These are phyloP conservation scores for Danio jaintianensis DNA, from an alignment of 2,797 vertebrate species.

Conservation along the genomic window DNA sequence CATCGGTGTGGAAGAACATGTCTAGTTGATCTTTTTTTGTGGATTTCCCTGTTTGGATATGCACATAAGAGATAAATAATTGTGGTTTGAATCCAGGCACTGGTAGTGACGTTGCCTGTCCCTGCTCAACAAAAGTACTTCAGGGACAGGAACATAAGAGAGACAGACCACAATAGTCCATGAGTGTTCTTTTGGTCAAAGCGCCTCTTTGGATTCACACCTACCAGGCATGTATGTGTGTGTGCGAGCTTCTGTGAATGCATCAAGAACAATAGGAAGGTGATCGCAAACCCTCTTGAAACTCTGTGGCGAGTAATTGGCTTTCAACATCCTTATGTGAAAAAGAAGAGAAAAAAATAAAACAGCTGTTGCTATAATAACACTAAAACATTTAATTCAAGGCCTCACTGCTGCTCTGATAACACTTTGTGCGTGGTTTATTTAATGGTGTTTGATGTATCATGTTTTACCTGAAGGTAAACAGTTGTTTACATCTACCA, in stretches of 20 bases:
- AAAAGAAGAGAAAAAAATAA: constrained; percentile 23
- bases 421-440: not conserved
- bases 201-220: constrained; percentile 48
- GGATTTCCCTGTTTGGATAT: not conserved
- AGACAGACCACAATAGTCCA: constrained; percentile 37
- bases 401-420: not conserved
- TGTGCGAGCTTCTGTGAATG: constrained; percentile 38
- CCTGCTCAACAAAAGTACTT: constrained; percentile 39
- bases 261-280: constrained; percentile 48
- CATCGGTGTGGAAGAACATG: constrained; percentile 24
- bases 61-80: constrained; percentile 17
- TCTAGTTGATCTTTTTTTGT: constrained; percentile 19
- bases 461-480: not conserved
- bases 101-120: constrained; percentile 32
- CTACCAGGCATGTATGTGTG: constrained; percentile 30
- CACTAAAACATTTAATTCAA: constrained; percentile 33
- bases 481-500: constrained; percentile 18
- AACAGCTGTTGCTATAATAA: constrained; percentile 23
- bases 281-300: constrained; percentile 48
- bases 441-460: constrained; percentile 12
- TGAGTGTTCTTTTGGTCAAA: constrained; percentile 49
- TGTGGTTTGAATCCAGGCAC: constrained; percentile 23
- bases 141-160: constrained; percentile 27
- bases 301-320: constrained; percentile 47
- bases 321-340: constrained; percentile 42